Conservation (phyloP, 2,888 invertebrate genomes). For the Philopedon plagiatum region DNA sequence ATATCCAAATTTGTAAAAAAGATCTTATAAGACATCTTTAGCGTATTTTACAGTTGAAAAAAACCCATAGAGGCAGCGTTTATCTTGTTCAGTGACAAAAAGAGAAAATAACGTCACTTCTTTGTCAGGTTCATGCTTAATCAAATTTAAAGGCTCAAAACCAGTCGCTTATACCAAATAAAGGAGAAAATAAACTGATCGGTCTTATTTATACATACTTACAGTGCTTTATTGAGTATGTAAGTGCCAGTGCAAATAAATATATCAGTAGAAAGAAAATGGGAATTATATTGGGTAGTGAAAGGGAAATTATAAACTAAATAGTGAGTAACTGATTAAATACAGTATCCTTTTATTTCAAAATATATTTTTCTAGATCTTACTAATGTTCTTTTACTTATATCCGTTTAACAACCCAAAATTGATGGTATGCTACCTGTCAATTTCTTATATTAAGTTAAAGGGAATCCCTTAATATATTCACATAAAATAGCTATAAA, state of each 20-base stretch:
- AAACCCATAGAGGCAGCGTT: constrained; percentile 33
- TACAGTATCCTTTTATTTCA: too few relatives aligned
- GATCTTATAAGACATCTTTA: constrained; percentile 18
- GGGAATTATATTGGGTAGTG: too few relatives aligned
- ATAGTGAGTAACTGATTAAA: too few relatives aligned
- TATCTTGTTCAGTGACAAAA: constrained; percentile 27
- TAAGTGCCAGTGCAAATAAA: not conserved
- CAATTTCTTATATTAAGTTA: too few relatives aligned
- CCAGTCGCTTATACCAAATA: constrained; percentile 10
- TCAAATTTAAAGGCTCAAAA: constrained; percentile 20
- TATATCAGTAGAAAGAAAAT: too few relatives aligned
- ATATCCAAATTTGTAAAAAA: constrained; percentile 19
- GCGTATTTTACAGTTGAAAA: constrained; percentile 19
- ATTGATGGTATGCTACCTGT: too few relatives aligned
- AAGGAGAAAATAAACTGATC: constrained; percentile 8
- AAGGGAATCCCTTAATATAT: too few relatives aligned
- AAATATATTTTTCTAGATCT: too few relatives aligned
- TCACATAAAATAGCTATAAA: too few relatives aligned
- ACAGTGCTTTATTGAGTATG: not conserved
- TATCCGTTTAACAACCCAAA: too few relatives aligned
- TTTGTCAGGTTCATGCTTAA: constrained; percentile 25
- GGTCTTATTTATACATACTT: not conserved
- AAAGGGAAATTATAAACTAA: too few relatives aligned
- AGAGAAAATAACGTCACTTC: constrained; percentile 34
- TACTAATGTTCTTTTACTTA: too few relatives aligned